Base-by-base conservation (phyloP, 2,888 invertebrate species). In the Watsonalla binaria region DNA sequence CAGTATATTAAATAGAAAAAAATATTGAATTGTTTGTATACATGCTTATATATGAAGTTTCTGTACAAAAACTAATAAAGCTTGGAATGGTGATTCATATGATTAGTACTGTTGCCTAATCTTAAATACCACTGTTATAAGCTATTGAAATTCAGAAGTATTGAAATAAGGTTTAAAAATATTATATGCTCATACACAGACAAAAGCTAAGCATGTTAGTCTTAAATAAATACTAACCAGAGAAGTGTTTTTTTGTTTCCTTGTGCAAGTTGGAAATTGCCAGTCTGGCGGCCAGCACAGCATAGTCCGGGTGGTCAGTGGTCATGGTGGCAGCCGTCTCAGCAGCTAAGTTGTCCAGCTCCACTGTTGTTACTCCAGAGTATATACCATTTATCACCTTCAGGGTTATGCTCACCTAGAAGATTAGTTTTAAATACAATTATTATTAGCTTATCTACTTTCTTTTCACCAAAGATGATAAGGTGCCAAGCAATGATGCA, bases 321-420 rank as follows among this genome's bases (percentile, higher is more conserved):
- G 99, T 99, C 96, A 99, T 96, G 37, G 97, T 97, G 9, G 99
- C 99, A n/a, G 99, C 97, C 46, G 97, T 99, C 88, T 99, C 99
- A 0, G 99, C 99, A 47, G 99, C 99, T 61, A 99, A 91, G 80
- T 98, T 99, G 84, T 99, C 99, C 67, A 99, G 89, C 80, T 99
- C 98, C 14, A 98, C 96, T 0, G 99, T 99, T 6, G 98, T 98
- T 1, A 99, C 99, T 11, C 99, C 99, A 58, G 96, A 94, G 82
- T 99, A 99, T 46, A 99, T 92, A 0, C 99, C 99, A 84, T 92
- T 96, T 65, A 99, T 98, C 0, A 99, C 99, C 89, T 98, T 97
- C 62, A 96, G 84, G 0, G 97, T 97, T 58, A 98, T 96, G 50
- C 94, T 92, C 8, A 96, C 93, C 95, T 96, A 54, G 59, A 55